Evolutionary conservation across 1,140 invertebrate species (phyloP).

Genomic region (Drosophila varians): DNA sequence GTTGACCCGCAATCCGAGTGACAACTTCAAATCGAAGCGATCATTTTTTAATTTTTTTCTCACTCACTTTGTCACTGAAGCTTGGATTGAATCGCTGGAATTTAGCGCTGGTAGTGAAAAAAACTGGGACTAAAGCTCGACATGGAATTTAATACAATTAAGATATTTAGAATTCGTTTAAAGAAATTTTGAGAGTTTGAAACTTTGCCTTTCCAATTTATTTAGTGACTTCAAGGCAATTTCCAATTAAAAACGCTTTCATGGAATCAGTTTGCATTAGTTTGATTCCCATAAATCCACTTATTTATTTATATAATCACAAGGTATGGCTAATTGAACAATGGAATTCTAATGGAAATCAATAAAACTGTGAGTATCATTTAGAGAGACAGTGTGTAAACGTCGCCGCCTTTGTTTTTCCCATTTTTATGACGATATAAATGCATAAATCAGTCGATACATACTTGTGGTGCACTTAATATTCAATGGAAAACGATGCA

Average conservation of each 20-base stretch:
- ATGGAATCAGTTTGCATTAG: slow-evolving; percentile 4
- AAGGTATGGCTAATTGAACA: slow-evolving; percentile 52
- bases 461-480: slow-evolving; percentile 44
- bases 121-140: slow-evolving; percentile 22
- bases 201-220: background rate
- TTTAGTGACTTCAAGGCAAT: background rate
- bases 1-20: slow-evolving; percentile 40
- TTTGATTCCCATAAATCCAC: slow-evolving; percentile 23
- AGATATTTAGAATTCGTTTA: slow-evolving; percentile 6
- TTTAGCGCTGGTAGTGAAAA: slow-evolving; percentile 20
- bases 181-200: background rate
- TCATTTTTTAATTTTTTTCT: slow-evolving; percentile 10
- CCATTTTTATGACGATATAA: slow-evolving; percentile 15
- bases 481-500: slow-evolving; percentile 61
- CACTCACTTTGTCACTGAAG: slow-evolving; percentile 43
- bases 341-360: slow-evolving; percentile 72
- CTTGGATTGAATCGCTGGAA: slow-evolving; percentile 32
- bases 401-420: slow-evolving; percentile 32
- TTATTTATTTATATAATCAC: slow-evolving; percentile 14
- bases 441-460: slow-evolving; percentile 52
- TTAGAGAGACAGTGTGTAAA: slow-evolving; percentile 25
- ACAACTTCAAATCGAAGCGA: slow-evolving; percentile 23
- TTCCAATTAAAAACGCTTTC: background rate
- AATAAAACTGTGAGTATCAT: too few species aligned
- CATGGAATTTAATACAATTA: slow-evolving; percentile 10